Base-by-base conservation (phyloP, 53 echinoderm and acorn worm species). In the Luidia sarsii region DNA sequence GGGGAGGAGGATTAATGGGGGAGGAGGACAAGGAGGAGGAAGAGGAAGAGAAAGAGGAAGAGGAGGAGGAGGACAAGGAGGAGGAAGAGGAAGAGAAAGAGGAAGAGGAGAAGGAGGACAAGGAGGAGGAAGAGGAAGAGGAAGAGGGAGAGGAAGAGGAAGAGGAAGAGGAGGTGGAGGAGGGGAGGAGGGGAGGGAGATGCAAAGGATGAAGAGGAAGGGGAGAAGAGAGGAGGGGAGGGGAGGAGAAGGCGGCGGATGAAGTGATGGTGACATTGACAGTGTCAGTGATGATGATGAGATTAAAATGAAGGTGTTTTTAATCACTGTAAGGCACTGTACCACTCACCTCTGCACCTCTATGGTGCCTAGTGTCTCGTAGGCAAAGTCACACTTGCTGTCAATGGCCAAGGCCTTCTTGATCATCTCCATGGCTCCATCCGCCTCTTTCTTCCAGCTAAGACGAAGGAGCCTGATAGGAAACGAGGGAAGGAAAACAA, bases 321-420 rank as follows among this genome's bases (percentile, higher is more conserved):
- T 2, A 22, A 30, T 14, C 30, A 8, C 5, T 36, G n/a, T 2
- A 15, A n/a, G n/a, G n/a, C n/a, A n/a, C n/a, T 21, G 46, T 41
- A 3, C 18, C 22, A 2, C 54, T 70, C 86, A 96, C 96, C 96
- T 90, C 72, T 96, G 96, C 22, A 96, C 96, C 89, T 96, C 96
- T 65, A 96, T 96, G 24, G 96, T 96, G 41, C 96, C 96, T 7
- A 96, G 89, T 8, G 96, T 96, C 66, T 96, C 96, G 65, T 88
- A 96, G 0, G 96, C 96, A 86, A 96, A 96, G 88, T 96, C 96
- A 88, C 96, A 96, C 59, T 90, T 93, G 54, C 72, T 88, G 66
- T 96, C 96, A 33, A 96, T 96, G 34, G 90, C 91, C 34, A 96
- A 31, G 1, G 96, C 96, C 83, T 96, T 93, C 68, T 96, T 88